Percentiles rank a stretch among this genome's conserved stretches.
phyloP scores from a whole-genome alignment of 2,113 vertebrate species.

The Grantiella picta region DNA sequence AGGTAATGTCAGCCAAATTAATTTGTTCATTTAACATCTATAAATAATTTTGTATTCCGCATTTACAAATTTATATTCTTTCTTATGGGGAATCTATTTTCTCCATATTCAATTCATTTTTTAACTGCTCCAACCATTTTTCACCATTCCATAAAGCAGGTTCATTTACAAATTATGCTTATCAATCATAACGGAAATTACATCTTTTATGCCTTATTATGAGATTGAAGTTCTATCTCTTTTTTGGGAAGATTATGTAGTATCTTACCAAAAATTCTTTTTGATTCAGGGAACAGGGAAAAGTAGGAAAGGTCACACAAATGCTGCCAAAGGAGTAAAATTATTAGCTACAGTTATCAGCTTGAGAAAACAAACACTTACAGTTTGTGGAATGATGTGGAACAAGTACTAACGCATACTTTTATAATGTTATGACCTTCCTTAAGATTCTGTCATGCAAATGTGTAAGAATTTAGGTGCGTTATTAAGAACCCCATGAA shows the following conservation, averaged over 20 bases:
- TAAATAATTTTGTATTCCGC: background rate
- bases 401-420: background rate
- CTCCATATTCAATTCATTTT: background rate
- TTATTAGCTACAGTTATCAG: background rate
- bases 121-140: background rate
- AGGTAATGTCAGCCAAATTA: conserved; percentile 20
- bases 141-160: background rate
- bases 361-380: background rate
- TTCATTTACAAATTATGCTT: conserved; percentile 20
- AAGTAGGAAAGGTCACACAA: background rate
- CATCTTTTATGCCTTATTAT: background rate
- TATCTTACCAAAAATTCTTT: background rate
- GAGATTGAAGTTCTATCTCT: background rate
- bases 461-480: background rate
- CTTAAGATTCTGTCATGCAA: background rate
- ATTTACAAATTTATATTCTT: conserved; percentile 3
- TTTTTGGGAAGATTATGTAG: background rate
- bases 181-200: background rate
- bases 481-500: background rate
- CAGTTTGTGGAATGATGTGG: background rate
- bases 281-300: background rate
- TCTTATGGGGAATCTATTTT: background rate
- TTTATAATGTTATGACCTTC: background rate
- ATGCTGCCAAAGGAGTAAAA: background rate
- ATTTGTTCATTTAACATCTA: conserved; percentile 32